phyloP scores from a whole-genome alignment of 2,888 invertebrate genomes.

The Drosophila quinaria region DNA sequence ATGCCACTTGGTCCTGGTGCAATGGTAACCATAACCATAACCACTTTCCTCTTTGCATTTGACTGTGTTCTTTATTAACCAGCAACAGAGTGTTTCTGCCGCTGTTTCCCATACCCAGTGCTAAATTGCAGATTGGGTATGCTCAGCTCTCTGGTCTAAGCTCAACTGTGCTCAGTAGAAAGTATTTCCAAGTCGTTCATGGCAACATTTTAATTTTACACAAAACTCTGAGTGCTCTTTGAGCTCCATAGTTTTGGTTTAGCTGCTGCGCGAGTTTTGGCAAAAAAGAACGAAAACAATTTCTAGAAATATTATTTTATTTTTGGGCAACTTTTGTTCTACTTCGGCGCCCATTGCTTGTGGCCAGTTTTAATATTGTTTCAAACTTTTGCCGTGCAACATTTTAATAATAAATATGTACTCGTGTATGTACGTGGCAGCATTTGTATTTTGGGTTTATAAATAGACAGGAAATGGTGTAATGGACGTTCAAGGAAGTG shows the following conservation, averaged over 20 bases:
- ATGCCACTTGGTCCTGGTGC: constrained; percentile 42
- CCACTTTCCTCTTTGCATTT: constrained; percentile 44
- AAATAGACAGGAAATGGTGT: constrained; percentile 68
- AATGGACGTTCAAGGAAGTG: constrained; percentile 56
- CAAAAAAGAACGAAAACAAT: constrained; percentile 37
- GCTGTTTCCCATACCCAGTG: constrained; percentile 5
- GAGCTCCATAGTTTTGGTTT: constrained; percentile 50
- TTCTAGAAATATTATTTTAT: constrained; percentile 48
- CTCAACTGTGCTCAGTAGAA: background rate
- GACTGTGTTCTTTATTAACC: constrained; percentile 57
- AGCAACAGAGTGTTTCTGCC: constrained; percentile 17
- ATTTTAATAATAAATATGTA: constrained; percentile 77
- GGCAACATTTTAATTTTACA: constrained; percentile 24
- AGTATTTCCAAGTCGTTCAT: constrained; percentile 14
- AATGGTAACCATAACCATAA: constrained; percentile 48
- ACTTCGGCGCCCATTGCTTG: constrained; percentile 47
- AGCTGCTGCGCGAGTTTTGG: constrained; percentile 30
- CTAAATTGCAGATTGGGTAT: background rate
- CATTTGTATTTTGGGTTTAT: constrained; percentile 38
- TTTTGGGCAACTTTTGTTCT: constrained; percentile 57
- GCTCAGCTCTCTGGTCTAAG: background rate
- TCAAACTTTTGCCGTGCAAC: constrained; percentile 57
- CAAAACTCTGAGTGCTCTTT: constrained; percentile 29
- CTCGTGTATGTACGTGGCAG: constrained; percentile 13
- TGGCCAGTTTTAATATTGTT: constrained; percentile 70